Evolutionary conservation across 2,888 invertebrate genomes (phyloP), one percentile per base, ranked within the genome.

Genomic region (Drepana falcataria): DNA sequence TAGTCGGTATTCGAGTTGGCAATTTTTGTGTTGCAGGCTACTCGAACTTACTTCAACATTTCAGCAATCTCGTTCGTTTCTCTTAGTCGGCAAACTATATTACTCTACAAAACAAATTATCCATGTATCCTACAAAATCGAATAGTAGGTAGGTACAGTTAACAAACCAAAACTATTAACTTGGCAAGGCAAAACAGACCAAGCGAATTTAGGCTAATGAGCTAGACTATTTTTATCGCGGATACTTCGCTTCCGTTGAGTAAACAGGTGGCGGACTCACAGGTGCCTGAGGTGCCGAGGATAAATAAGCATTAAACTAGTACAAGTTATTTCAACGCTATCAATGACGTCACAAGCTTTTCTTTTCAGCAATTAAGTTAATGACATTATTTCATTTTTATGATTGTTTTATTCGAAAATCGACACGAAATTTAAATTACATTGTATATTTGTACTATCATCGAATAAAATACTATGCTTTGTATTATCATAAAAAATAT

Each of bases 181-280:
- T 21, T 59, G 44, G 57, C 53, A 61, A 53, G 41, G 54, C 34
- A 21, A 47, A 59, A 35, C 49, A 54, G 47, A 48, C 54, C 55
- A 53, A 64, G 56, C 53, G 62, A 69, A 76, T 77, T 71, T 69
- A 73, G 73, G 71, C 64, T 79, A 79, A 78, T 73, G 75, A 73
- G 73, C 55, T 63, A 41, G 59, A 64, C 73, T 80, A 81, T 79
- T 75, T 81, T 76, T 76, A 75, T 66, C 68, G 57, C 52, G 53
- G 59, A 64, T 66, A 66, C 64, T 65, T 63, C 60, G 66, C 65
- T 64, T 71, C 66, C 64, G 59, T 55, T 61, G 63, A 57, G 69
- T 51, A 51, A 51, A 51, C 66, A 72, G 68, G 72, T 76, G 68
- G 66, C 61, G 63, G 59, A 60, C 65, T 57, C 67, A 64, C 69